phyloP scores from a whole-genome alignment of 1,140 invertebrate genomes.

The Ceratosolen fusciceps region DNA sequence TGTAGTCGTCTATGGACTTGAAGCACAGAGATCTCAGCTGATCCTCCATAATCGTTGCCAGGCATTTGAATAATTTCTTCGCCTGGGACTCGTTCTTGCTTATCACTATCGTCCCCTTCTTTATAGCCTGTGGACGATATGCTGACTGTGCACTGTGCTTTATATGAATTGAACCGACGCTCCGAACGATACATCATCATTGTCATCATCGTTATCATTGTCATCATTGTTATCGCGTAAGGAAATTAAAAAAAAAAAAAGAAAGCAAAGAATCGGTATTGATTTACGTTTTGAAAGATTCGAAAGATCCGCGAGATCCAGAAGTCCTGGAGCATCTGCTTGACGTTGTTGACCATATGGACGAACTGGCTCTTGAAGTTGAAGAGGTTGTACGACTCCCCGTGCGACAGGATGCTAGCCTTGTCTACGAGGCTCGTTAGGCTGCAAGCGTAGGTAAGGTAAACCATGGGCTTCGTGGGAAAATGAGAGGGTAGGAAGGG shows the following conservation, averaged over 20 bases:
- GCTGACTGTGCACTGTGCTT: not conserved
- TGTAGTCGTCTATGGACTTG: slow-evolving; percentile 85
- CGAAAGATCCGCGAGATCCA: slow-evolving; percentile 75
- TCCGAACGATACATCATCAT: no score
- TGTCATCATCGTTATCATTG: no score
- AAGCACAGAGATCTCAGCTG: slow-evolving; percentile 85
- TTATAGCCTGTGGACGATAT: slow-evolving; percentile 75
- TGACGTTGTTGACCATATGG: slow-evolving; percentile 72
- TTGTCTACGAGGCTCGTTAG: slow-evolving; percentile 73
- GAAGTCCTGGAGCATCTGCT: slow-evolving; percentile 71
- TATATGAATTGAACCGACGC: no score
- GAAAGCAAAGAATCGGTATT: no score
- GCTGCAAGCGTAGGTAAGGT: slow-evolving; percentile 67
- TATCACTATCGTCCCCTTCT: slow-evolving; percentile 82
- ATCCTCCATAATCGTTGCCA: slow-evolving; percentile 88
- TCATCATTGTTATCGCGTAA: no score
- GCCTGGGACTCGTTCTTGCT: slow-evolving; percentile 77
- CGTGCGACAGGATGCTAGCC: slow-evolving; percentile 65
- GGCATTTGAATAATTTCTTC: slow-evolving; percentile 86
- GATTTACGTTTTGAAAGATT: slow-evolving; percentile 55
- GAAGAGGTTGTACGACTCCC: slow-evolving; percentile 72
- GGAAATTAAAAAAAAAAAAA: no score
- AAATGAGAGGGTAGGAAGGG: no score
- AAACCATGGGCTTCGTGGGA: no score
- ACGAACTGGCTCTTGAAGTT: slow-evolving; percentile 72